A percentile compares a stretch with the other conserved stretches of the same genome.
These are phyloP conservation scores for Lepidocyrtinus sp. DNA, from an alignment of 2,888 invertebrate species.

Conservation along the genomic window DNA sequence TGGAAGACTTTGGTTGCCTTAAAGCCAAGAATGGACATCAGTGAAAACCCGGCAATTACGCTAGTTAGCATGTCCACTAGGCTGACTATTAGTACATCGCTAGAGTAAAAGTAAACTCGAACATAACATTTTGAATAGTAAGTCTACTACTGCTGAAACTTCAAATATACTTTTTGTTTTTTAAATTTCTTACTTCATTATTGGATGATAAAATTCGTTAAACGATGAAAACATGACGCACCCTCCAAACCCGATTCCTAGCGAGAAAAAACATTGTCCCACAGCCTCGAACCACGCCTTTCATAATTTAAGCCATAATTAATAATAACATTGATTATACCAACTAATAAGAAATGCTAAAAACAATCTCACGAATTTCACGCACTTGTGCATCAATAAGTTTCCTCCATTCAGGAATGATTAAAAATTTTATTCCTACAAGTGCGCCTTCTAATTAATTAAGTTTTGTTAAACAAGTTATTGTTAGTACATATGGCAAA, in stretches of 20 bases:
- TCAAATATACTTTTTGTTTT: neutral
- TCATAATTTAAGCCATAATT: neutral
- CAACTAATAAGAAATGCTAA: neutral
- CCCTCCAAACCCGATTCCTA: conserved; percentile 41
- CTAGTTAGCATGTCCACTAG: conserved; percentile 32
- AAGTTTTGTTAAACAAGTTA: too few species aligned
- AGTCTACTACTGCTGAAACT: neutral
- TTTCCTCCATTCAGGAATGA: neutral
- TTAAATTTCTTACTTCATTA: conserved; percentile 13
- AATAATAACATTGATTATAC: neutral
- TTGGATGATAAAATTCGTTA: conserved; percentile 28
- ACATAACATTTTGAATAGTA: neutral
- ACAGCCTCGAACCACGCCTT: conserved; percentile 40
- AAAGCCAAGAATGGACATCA: conserved; percentile 40
- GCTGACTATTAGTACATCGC: conserved; percentile 22
- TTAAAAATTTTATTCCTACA: conserved; percentile 16
- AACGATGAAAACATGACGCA: conserved; percentile 41
- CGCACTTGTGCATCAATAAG: conserved; percentile 19
- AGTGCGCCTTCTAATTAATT: neutral
- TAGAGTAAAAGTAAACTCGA: neutral
- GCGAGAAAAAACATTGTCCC: conserved; percentile 35
- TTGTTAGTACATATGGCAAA: too few species aligned
- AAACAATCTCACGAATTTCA: neutral
- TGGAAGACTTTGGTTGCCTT: neutral
- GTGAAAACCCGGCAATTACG: conserved; percentile 21